Conservation (phyloP, 2,888 invertebrate genomes). For the Amphiduros pacificus region DNA sequence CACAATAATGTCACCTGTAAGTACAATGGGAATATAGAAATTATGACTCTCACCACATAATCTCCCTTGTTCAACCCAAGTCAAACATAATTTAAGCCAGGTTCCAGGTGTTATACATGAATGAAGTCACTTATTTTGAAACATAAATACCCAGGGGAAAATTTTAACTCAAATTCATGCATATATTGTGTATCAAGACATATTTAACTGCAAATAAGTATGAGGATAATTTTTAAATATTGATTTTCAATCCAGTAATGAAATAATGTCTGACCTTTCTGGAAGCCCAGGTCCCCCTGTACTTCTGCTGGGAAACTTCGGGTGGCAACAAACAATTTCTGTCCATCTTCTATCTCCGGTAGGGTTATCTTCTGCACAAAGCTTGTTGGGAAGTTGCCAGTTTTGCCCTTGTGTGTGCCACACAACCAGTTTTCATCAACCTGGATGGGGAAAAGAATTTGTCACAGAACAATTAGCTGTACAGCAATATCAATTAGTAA, state of each 20-base stretch:
- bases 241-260: too few species aligned
- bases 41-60: too few species aligned
- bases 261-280: conserved; percentile 49
- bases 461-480: too few species aligned
- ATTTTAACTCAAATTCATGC: neutral
- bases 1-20: conserved; percentile 62
- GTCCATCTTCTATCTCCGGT: conserved; percentile 36
- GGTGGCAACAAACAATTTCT: conserved; percentile 47
- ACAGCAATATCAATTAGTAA: too few species aligned
- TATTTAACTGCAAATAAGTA: too few species aligned
- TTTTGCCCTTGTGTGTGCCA: conserved; percentile 34
- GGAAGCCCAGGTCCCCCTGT: conserved; percentile 48
- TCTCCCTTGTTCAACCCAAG: too few species aligned
- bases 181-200: neutral
- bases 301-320: conserved; percentile 47
- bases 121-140: too few species aligned
- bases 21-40: neutral
- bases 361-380: conserved; percentile 46
- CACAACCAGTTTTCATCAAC: conserved; percentile 52
- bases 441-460: too few species aligned
- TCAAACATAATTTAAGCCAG: neutral
- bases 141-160: neutral
- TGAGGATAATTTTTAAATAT: too few species aligned
- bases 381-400: conserved; percentile 48
- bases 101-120: neutral